Conservation (phyloP, 2,113 vertebrate genomes). For the Chlorodrepanis virens region DNA sequence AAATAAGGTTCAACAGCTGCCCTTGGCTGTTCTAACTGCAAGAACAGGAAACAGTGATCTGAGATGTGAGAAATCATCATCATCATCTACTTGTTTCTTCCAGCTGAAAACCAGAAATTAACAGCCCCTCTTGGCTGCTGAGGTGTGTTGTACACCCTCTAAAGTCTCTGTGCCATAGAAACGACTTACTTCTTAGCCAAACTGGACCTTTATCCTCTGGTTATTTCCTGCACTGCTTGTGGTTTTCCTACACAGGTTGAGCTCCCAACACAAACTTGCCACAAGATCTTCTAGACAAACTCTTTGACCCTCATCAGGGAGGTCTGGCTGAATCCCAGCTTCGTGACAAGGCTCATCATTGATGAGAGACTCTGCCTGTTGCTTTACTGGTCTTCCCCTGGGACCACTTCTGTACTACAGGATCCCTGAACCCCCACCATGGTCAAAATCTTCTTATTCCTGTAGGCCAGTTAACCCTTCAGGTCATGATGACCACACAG, state of each 20-base stretch:
- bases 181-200: background rate
- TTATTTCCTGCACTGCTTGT: background rate
- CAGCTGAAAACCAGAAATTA: background rate
- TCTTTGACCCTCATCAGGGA: background rate
- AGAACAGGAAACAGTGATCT: background rate
- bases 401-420: background rate
- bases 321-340: background rate
- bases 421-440: background rate
- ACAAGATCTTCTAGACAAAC: background rate
- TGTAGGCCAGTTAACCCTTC: background rate
- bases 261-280: background rate
- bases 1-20: background rate
- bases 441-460: background rate
- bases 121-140: background rate
- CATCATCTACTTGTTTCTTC: background rate
- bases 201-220: background rate
- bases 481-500: background rate
- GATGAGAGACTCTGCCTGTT: background rate
- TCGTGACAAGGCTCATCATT: background rate
- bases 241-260: background rate
- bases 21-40: background rate
- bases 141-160: background rate
- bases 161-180: background rate
- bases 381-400: background rate
- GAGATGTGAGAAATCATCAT: background rate